A percentile compares a stretch with the other conserved stretches of the same genome.
Evolutionary conservation across 2,797 vertebrate genomes (phyloP).

Genomic region (Anas bernieri): DNA sequence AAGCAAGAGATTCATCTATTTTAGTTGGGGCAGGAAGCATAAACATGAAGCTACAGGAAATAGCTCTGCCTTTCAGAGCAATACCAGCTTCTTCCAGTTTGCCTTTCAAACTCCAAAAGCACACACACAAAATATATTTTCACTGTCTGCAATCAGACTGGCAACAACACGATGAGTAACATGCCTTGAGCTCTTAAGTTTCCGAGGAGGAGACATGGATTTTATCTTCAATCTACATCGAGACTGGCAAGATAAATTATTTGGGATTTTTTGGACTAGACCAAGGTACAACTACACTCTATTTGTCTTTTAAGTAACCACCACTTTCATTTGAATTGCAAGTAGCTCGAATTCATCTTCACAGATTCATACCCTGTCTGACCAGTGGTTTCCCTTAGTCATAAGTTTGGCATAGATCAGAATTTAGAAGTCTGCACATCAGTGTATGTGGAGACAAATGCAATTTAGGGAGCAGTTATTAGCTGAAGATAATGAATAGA

Average conservation of each 20-base stretch:
- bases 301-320: constrained; percentile 24
- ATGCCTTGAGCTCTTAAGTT: not conserved
- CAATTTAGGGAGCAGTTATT: fast-evolving
- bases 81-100: not conserved
- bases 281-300: not conserved
- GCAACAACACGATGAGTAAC: not conserved
- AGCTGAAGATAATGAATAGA: not conserved
- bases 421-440: not conserved
- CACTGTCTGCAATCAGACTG: not conserved
- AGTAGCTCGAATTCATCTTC: not conserved
- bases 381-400: constrained; percentile 55
- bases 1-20: not conserved
- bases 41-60: not conserved
- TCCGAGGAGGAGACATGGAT: not conserved
- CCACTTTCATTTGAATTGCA: constrained; percentile 34
- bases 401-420: not conserved
- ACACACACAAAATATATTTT: not conserved
- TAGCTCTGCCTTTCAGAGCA: not conserved
- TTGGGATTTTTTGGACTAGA: not conserved
- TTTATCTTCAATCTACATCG: constrained; percentile 13
- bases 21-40: not conserved
- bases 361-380: not conserved
- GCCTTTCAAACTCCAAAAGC: not conserved
- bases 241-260: constrained; percentile 4
- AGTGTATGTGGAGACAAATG: not conserved